Percentiles rank a stretch among this genome's conserved stretches.
Evolutionary conservation across 2,888 invertebrate species (phyloP).

Genomic region (Lepidochrysops patricia): DNA sequence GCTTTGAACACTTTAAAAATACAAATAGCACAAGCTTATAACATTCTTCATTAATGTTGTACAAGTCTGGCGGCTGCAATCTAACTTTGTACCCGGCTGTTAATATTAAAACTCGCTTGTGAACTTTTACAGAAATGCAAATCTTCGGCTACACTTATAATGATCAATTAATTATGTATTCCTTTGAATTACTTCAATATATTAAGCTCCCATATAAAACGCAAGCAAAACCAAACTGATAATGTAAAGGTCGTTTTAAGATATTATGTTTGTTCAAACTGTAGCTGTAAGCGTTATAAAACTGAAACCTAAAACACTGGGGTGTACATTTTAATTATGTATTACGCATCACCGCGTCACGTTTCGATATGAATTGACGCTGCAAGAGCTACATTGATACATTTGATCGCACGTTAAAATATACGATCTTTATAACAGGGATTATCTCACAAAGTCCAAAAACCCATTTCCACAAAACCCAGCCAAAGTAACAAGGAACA

Average conservation of each 20-base stretch:
- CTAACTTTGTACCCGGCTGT: constrained; percentile 38
- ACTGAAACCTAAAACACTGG: too few relatives aligned
- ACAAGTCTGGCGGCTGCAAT: constrained; percentile 34
- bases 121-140: constrained; percentile 6
- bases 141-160: neutral
- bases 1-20: too few relatives aligned
- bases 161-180: too few relatives aligned
- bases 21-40: constrained; percentile 13
- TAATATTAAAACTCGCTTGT: constrained; percentile 29
- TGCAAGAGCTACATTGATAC: too few relatives aligned
- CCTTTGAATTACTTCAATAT: too few relatives aligned
- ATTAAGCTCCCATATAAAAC: neutral
- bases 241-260: too few relatives aligned
- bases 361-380: too few relatives aligned
- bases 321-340: too few relatives aligned
- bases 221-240: neutral
- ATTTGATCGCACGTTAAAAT: too few relatives aligned
- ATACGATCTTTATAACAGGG: neutral
- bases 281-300: too few relatives aligned
- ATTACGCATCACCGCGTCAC: too few relatives aligned
- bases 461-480: neutral
- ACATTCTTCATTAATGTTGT: constrained; percentile 27
- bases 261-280: too few relatives aligned
- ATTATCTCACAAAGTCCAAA: neutral
- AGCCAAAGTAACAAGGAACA: neutral